Percentiles rank a stretch among this genome's conserved stretches.
Evolutionary conservation across 2,888 invertebrate species (phyloP).

Genomic region (Protodeltote pygarga): DNA sequence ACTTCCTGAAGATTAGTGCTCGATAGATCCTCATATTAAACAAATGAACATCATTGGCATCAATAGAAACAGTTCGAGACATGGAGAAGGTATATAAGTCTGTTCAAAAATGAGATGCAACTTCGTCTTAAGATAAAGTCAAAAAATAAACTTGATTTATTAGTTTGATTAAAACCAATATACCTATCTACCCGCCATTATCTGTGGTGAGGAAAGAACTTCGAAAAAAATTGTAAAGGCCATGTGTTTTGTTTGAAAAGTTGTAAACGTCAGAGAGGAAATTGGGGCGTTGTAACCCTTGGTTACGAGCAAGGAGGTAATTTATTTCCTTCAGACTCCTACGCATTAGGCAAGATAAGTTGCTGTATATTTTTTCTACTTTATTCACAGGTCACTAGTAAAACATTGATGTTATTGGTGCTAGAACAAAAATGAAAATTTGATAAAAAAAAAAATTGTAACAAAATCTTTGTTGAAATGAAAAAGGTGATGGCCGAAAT

Average conservation of each 20-base stretch:
- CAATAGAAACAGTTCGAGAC: too few species aligned
- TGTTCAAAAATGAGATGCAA: too few species aligned
- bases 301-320: constrained; percentile 22
- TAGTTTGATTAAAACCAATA: neutral
- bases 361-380: constrained; percentile 26
- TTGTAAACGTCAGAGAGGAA: constrained; percentile 34
- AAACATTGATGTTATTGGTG: too few species aligned
- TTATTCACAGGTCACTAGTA: constrained; percentile 19
- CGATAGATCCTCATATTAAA: too few species aligned
- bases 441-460: too few species aligned
- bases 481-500: too few species aligned
- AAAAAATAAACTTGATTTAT: neutral
- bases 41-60: too few species aligned
- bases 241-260: constrained; percentile 30
- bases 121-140: too few species aligned
- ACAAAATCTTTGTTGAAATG: too few species aligned
- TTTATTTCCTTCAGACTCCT: constrained; percentile 31
- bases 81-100: too few species aligned
- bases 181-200: neutral
- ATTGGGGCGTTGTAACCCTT: constrained; percentile 34
- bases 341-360: constrained; percentile 31
- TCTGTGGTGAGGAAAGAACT: neutral
- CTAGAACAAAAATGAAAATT: too few species aligned
- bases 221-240: constrained; percentile 4
- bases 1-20: too few species aligned